A percentile compares a stretch with the other conserved stretches of the same genome.
phyloP scores from a whole-genome alignment of 2,888 invertebrate genomes.

The Aelia acuminata region DNA sequence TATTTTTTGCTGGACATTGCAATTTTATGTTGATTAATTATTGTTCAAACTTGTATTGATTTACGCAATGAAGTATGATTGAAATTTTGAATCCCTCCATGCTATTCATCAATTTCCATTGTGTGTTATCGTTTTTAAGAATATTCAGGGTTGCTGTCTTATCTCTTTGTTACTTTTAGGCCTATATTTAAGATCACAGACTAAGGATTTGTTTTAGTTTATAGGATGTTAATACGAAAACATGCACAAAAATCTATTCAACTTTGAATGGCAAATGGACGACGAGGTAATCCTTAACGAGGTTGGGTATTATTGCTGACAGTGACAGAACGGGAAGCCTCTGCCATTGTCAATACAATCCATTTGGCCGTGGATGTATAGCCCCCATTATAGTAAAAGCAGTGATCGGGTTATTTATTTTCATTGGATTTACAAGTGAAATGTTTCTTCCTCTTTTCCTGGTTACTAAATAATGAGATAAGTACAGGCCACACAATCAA shows the following conservation, averaged over 20 bases:
- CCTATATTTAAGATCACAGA: too few species aligned
- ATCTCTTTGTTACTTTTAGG: too few species aligned
- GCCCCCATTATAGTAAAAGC: slow-evolving; percentile 25
- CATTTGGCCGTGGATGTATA: slow-evolving; percentile 22
- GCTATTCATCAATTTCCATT: too few species aligned
- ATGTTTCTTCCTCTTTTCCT: background rate
- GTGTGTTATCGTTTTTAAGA: too few species aligned
- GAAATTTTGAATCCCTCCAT: too few species aligned
- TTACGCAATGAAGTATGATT: too few species aligned
- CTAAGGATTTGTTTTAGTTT: too few species aligned
- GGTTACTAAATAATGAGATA: background rate
- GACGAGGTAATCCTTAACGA: slow-evolving; percentile 9
- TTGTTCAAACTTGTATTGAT: too few species aligned
- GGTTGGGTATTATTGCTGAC: background rate
- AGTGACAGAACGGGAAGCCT: slow-evolving; percentile 10
- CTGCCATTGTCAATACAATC: slow-evolving; percentile 9
- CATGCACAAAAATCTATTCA: background rate
- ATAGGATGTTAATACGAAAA: too few species aligned
- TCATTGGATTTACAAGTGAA: slow-evolving; percentile 25
- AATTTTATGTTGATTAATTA: too few species aligned
- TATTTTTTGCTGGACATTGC: too few species aligned
- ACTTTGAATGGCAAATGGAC: background rate
- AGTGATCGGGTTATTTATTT: slow-evolving; percentile 19
- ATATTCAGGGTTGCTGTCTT: too few species aligned
- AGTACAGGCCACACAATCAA: background rate